phyloP scores from a whole-genome alignment of 2,888 invertebrate species.

The Sympetrum striolatum region DNA sequence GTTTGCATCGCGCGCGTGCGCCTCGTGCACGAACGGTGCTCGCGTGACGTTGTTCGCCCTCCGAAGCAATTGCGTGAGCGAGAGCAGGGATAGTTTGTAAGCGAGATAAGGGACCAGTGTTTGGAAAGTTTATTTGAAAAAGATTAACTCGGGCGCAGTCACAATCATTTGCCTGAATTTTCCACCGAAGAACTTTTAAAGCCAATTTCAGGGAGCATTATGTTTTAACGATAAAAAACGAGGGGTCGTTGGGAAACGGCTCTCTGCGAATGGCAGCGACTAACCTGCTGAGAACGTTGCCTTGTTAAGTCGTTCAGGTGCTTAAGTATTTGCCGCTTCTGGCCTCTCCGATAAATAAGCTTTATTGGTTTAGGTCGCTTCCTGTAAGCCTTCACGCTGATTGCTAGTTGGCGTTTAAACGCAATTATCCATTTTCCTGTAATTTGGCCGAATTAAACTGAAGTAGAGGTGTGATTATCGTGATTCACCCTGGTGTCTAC shows the following conservation, averaged over 20 bases:
- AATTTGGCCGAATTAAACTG: too few species aligned
- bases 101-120: constrained; percentile 30
- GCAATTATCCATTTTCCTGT: too few species aligned
- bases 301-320: too few species aligned
- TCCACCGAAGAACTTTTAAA: background rate
- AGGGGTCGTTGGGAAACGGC: background rate
- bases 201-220: background rate
- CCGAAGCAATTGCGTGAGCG: background rate
- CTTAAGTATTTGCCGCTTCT: too few species aligned
- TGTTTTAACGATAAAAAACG: background rate
- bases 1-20: background rate
- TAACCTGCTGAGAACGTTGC: background rate
- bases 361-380: too few species aligned
- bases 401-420: too few species aligned
- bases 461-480: too few species aligned
- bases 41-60: background rate
- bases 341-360: too few species aligned
- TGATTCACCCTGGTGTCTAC: too few species aligned
- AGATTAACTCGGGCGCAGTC: constrained; percentile 36
- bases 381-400: too few species aligned
- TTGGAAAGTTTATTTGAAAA: constrained; percentile 33
- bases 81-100: background rate
- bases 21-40: background rate
- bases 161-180: constrained; percentile 3
- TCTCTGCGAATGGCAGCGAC: background rate